Evolutionary conservation across 1,140 invertebrate genomes (phyloP), one percentile per base, ranked within the genome.

Genomic region (Drosophila ananassae): DNA sequence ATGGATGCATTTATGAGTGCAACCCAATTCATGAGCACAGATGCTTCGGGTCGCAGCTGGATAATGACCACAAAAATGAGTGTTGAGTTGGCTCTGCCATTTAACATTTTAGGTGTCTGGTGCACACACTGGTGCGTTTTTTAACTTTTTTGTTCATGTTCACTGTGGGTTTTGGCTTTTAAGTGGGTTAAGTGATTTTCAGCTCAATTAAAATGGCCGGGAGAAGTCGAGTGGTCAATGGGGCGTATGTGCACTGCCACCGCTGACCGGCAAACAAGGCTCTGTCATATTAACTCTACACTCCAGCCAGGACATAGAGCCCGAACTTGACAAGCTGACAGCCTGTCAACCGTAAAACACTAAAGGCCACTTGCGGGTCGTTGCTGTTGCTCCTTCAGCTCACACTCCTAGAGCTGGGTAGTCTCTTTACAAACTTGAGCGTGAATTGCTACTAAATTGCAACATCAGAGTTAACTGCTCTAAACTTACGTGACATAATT

Each of bases 401-500:
- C 34, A 10, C 12, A 34, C 32, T 34, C 8, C 32, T 8, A 10
- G 34, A n/a, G 25, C 24, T 57, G 46, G 44, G 30, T 51, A 63
- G 46, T 63, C 63, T 41, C 73, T 56, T 77, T 77, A 50, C 73
- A 83, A 61, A 76, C 67, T 84, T 73, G 69, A 72, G 82, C 76
- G 78, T 82, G 64, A 87, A 87, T 87, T 73, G 83, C 82, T 74
- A 82, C 74, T 87, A 82, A 78, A 87, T 79, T 79, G 79, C 83
- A 79, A 87, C 78, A 87, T 75, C 66, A 68, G 72, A 87, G 83
- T 82, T 89, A 89, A 89, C 83, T 89, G 79, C 83, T 89, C 73
- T 89, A 89, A 89, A 87, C 83, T 89, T 89, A 89, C 83, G 83
- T 89, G 83, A 89, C 83, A 89, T 89, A 89, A 89, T 89, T 89